A percentile compares a stretch with the other conserved stretches of the same genome.
Evolutionary conservation across 2,888 invertebrate species (phyloP).

Genomic region (Allophyes oxyacanthae): DNA sequence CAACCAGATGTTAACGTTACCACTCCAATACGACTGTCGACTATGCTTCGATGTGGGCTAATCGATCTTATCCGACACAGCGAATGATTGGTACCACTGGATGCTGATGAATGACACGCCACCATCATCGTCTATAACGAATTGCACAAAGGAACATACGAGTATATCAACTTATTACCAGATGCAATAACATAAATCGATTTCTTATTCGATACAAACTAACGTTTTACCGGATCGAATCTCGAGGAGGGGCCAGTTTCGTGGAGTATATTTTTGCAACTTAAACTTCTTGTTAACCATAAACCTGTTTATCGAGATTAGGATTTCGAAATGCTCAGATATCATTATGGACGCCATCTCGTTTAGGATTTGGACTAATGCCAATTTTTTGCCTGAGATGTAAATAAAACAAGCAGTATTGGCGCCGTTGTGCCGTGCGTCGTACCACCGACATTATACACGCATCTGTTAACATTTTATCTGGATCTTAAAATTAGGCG

Average conservation of each 20-base stretch:
- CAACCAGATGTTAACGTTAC: slow-evolving; percentile 58
- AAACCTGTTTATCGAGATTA: slow-evolving; percentile 71
- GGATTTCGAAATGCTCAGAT: slow-evolving; percentile 69
- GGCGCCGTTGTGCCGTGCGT: slow-evolving; percentile 66
- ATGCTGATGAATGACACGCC: slow-evolving; percentile 52
- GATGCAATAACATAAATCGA: slow-evolving; percentile 50
- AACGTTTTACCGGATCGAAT: slow-evolving; percentile 44
- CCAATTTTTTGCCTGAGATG: slow-evolving; percentile 82
- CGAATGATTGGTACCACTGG: slow-evolving; percentile 49
- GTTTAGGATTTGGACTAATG: slow-evolving; percentile 73
- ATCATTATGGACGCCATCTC: slow-evolving; percentile 65
- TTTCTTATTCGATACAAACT: slow-evolving; percentile 46
- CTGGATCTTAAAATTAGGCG: slow-evolving; percentile 62
- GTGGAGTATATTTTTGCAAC: slow-evolving; percentile 56
- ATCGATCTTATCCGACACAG: slow-evolving; percentile 64
- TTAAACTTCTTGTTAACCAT: slow-evolving; percentile 62
- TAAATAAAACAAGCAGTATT: slow-evolving; percentile 80
- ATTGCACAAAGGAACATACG: slow-evolving; percentile 29
- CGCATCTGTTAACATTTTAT: slow-evolving; percentile 68
- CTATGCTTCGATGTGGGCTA: slow-evolving; percentile 63
- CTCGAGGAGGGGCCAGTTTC: slow-evolving; percentile 52
- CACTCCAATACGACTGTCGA: slow-evolving; percentile 51
- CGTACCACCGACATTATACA: slow-evolving; percentile 47
- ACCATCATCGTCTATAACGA: slow-evolving; percentile 47
- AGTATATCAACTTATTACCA: slow-evolving; percentile 28